Evolutionary conservation across 1,140 invertebrate species (phyloP).

Genomic region (Helicoverpa armigera): DNA sequence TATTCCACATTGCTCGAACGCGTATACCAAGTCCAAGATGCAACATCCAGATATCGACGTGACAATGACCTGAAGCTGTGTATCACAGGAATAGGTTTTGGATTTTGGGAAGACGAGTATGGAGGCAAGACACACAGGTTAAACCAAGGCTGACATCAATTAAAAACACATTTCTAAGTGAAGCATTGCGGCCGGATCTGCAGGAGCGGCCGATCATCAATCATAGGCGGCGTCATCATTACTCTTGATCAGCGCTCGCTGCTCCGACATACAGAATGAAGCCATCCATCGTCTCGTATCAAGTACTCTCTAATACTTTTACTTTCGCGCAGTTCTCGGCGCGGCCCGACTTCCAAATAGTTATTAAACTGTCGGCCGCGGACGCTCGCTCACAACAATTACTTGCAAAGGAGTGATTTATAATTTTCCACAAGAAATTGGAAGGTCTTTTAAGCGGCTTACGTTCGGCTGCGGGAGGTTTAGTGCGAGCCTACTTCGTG

Average conservation of each 20-base stretch:
- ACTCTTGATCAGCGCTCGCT: slow-evolving; percentile 29
- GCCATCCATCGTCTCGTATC: slow-evolving; percentile 20
- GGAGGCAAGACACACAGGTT: too few relatives aligned
- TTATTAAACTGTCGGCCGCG: not conserved
- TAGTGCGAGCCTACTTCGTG: slow-evolving; percentile 13
- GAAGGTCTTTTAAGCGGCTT: slow-evolving; percentile 49
- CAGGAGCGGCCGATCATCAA: not conserved
- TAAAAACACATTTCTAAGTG: slow-evolving; percentile 8
- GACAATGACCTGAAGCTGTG: too few relatives aligned
- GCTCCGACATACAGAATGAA: not conserved
- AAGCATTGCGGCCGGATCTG: not conserved
- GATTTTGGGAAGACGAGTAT: too few relatives aligned
- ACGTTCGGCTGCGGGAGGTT: slow-evolving; percentile 14
- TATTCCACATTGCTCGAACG: too few relatives aligned
- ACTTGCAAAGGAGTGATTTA: slow-evolving; percentile 42
- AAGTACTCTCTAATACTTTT: not conserved
- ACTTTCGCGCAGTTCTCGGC: not conserved
- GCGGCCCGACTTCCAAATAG: not conserved
- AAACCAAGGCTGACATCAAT: not conserved
- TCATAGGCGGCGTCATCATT: slow-evolving; percentile 33
- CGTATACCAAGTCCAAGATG: too few relatives aligned
- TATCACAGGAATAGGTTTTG: too few relatives aligned
- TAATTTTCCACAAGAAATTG: slow-evolving; percentile 48
- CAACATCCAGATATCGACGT: too few relatives aligned
- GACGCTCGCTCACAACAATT: slow-evolving; percentile 18